Conservation (phyloP, 2,113 vertebrate species). For the Triplophysa dalaica region DNA sequence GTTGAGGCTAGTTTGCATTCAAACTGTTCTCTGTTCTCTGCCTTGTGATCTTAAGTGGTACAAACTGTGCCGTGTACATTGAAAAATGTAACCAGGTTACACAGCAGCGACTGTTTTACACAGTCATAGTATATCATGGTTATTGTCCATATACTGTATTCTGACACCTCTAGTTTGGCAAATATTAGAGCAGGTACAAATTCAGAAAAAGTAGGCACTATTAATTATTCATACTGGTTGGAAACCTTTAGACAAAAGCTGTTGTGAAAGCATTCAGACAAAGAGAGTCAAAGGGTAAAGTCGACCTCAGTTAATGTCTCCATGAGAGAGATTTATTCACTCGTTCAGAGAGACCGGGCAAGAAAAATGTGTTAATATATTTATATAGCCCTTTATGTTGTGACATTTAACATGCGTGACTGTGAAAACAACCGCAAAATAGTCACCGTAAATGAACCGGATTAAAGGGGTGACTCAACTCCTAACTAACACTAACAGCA, state of each 20-base stretch:
- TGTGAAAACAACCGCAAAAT: not conserved
- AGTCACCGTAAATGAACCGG: not conserved
- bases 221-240: constrained; percentile 49
- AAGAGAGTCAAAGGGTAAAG: constrained; percentile 42
- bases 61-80: no score
- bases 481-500: not conserved
- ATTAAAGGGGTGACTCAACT: not conserved
- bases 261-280: constrained; percentile 41
- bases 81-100: no score
- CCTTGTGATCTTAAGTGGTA: no score
- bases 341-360: not conserved
- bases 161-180: no score
- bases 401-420: constrained; percentile 33
- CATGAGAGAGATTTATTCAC: constrained; percentile 11
- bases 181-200: no score
- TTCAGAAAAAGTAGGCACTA: not conserved
- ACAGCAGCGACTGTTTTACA: no score
- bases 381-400: constrained; percentile 33
- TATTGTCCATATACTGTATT: no score
- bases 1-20: not conserved
- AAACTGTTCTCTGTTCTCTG: not conserved
- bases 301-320: constrained; percentile 8
- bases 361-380: constrained; percentile 21
- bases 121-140: no score
- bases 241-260: constrained; percentile 33